A percentile compares a stretch with the other conserved stretches of the same genome.
phyloP scores from a whole-genome alignment of 2,113 vertebrate species.

The Australoheros scitulus region DNA sequence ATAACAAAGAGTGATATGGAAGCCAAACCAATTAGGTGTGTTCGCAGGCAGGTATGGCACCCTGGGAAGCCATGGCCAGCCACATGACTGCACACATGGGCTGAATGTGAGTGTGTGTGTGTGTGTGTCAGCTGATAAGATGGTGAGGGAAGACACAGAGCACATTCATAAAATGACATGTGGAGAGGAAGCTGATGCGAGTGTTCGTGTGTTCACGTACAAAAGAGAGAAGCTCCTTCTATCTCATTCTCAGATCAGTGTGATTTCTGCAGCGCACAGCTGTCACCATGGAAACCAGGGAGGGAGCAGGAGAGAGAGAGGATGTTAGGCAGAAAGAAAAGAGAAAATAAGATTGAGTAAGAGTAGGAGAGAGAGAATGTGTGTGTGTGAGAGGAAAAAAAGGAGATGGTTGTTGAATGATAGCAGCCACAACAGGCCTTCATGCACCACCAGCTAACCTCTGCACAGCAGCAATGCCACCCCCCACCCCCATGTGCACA shows the following conservation, averaged over 20 bases:
- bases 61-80: conserved; percentile 9
- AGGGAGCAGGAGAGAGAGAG: conserved; percentile 50
- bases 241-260: conserved; percentile 76
- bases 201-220: conserved; percentile 54
- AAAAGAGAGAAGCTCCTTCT: conserved; percentile 70
- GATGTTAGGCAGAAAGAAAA: conserved; percentile 53
- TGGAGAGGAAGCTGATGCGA: conserved; percentile 13
- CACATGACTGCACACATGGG: conserved; percentile 36
- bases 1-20: conserved; percentile 55
- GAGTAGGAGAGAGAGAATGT: conserved; percentile 16
- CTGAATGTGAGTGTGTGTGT: conserved; percentile 8
- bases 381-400: background rate
- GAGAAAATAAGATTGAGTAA: conserved; percentile 54
- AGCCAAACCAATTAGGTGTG: conserved; percentile 60
- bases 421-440: conserved; percentile 55
- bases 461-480: conserved; percentile 59
- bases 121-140: conserved; percentile 20
- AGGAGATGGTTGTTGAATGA: conserved; percentile 60
- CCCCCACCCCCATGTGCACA: background rate
- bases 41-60: conserved; percentile 38
- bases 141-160: background rate
- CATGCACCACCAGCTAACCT: conserved; percentile 62
- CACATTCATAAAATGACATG: conserved; percentile 60
- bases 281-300: conserved; percentile 82
- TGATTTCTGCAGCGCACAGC: conserved; percentile 82